These are phyloP conservation scores for Tragelaphus imberbis DNA, from an alignment of 2,113 vertebrate species.

Conservation along the genomic window DNA sequence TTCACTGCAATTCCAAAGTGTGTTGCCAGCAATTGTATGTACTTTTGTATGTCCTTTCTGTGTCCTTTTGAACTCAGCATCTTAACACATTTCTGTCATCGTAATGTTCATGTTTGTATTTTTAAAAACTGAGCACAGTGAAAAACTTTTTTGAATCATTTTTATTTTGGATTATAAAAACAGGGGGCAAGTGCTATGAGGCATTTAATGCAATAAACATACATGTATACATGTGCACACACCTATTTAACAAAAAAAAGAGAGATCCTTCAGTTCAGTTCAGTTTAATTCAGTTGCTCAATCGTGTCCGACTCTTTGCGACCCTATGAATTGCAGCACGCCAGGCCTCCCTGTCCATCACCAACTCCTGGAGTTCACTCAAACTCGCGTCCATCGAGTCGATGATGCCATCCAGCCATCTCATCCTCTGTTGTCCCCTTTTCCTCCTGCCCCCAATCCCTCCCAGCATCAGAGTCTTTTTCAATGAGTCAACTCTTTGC, in stretches of 20 bases:
- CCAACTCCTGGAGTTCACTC: too few species aligned
- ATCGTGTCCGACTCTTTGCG: rapidly evolving
- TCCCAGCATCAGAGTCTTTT: too few species aligned
- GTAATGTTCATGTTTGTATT: constrained; percentile 42
- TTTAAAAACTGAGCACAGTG: constrained; percentile 30
- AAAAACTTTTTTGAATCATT: constrained; percentile 37
- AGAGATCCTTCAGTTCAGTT: too few species aligned
- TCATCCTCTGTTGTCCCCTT: too few species aligned
- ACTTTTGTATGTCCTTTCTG: rapidly evolving
- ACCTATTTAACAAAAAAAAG: neutral
- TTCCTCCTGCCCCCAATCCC: too few species aligned
- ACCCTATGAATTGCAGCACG: too few species aligned
- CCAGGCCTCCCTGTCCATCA: too few species aligned
- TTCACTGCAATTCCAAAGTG: neutral
- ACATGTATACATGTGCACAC: neutral
- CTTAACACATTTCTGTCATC: neutral
- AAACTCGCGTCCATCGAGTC: too few species aligned
- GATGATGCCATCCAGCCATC: too few species aligned
- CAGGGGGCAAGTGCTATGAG: neutral
- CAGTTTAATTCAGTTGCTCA: too few species aligned
- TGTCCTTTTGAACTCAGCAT: neutral
- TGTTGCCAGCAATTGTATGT: neutral
- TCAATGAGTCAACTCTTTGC: too few species aligned
- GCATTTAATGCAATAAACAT: constrained; percentile 51
- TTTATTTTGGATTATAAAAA: constrained; percentile 53